Conservation (phyloP, 2,888 invertebrate genomes). For the Silvanus unidentatus region DNA sequence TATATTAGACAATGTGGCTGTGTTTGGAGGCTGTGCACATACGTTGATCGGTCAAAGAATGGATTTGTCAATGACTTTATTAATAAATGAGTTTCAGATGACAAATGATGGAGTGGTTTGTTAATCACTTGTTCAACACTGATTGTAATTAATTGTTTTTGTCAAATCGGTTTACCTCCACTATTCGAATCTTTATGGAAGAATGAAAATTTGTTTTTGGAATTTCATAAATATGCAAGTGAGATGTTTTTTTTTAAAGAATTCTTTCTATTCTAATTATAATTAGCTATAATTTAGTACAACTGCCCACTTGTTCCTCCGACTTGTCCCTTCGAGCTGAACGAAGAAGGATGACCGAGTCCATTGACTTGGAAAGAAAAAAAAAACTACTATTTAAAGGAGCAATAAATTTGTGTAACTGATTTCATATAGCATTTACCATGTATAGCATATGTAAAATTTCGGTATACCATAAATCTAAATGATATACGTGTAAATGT, state of each 20-base stretch:
- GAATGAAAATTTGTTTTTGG: neutral
- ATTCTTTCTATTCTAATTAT: too few species aligned
- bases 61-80: neutral
- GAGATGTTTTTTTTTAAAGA: neutral
- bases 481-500: conserved; percentile 9
- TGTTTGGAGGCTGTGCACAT: neutral
- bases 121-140: neutral
- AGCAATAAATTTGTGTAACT: too few species aligned
- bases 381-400: too few species aligned
- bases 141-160: neutral
- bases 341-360: too few species aligned
- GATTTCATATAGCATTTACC: too few species aligned
- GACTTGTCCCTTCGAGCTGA: too few species aligned
- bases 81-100: neutral
- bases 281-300: too few species aligned
- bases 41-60: neutral
- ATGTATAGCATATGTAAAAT: neutral
- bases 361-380: too few species aligned
- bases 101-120: neutral
- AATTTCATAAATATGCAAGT: neutral
- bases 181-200: neutral
- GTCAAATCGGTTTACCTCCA: too few species aligned
- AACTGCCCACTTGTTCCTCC: too few species aligned
- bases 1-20: neutral
- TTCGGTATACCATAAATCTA: neutral